Base-by-base conservation (phyloP, 2,888 invertebrate species). In the Laspeyria flexula region DNA sequence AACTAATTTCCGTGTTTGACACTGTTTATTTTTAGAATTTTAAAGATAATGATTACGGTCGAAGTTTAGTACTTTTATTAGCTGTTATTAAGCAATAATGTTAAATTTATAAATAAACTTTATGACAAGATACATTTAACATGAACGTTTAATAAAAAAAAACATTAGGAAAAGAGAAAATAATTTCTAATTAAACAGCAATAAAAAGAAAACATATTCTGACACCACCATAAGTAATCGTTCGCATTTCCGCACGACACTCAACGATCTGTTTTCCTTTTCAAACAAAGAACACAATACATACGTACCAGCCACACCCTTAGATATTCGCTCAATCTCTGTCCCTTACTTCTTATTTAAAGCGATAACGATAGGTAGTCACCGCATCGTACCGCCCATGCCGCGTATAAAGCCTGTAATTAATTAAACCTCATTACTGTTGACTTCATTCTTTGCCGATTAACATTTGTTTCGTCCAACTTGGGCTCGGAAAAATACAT, bases 371-470 rank as follows among this genome's bases (percentile, higher is more conserved):
- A 37, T 41, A 51, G 29, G 23, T 59, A 48, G 64, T 43, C 66
- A 64, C 61, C 43, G 42, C 52, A 53, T 39, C 16, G 41, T 30
- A 43, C 56, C 56, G 50, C 57, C 63, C 68, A 67, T 65, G 71
- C 65, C 51, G 72, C 70, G 58, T 73, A 75, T 71, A 73, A 67
- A 63, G 60, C 65, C 74, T 69, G 70, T 86, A 87, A 91, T 90
- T 88, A 89, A 90, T 91, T 78, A 82, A 69, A 72, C 72, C 73
- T 85, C 86, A 83, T 90, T 88, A 86, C 81, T 82, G 87, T 66
- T 85, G 89, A 91, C 89, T 92, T 89, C 88, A 90, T 90, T 90
- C 89, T 85, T 88, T 83, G 82, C 85, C 90, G 90, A 91, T 91
- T 91, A 91, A 89, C 90, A 92, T 92, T 91, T 88, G 89, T 91